These are phyloP conservation scores for Anadara kagoshimensis DNA, from an alignment of 1,140 invertebrate species.

Conservation along the genomic window DNA sequence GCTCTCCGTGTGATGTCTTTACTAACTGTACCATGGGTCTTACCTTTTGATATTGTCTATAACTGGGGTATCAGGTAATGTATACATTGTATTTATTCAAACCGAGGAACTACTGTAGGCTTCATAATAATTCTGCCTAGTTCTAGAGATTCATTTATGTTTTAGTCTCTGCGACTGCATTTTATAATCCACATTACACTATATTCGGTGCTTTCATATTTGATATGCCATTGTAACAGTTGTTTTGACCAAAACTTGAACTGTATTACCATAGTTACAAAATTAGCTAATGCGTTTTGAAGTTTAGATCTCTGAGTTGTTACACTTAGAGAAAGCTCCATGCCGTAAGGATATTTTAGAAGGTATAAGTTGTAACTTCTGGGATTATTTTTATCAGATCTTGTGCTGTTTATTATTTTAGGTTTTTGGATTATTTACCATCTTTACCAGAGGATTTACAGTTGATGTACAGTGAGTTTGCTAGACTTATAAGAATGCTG, in stretches of 20 bases:
- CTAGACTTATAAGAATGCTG: constrained; percentile 39
- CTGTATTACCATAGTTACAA: too few relatives aligned
- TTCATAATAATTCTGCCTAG: too few relatives aligned
- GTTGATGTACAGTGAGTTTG: constrained; percentile 32
- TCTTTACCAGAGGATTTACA: constrained; percentile 73
- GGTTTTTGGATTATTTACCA: constrained; percentile 78
- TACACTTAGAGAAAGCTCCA: too few relatives aligned
- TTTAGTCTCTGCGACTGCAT: too few relatives aligned
- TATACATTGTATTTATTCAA: constrained; percentile 14
- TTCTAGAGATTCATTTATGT: too few relatives aligned
- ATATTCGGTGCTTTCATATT: too few relatives aligned
- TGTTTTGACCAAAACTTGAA: too few relatives aligned
- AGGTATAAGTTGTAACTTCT: not conserved
- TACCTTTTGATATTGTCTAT: constrained; percentile 85
- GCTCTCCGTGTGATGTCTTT: constrained; percentile 86
- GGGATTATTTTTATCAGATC: not conserved
- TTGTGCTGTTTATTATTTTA: constrained; percentile 61
- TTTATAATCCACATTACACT: too few relatives aligned
- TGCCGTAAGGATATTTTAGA: not conserved
- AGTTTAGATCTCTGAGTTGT: too few relatives aligned
- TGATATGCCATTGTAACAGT: too few relatives aligned
- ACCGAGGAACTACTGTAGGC: constrained; percentile 10
- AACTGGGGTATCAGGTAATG: constrained; percentile 63
- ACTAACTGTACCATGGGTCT: constrained; percentile 86
- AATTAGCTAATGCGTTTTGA: too few relatives aligned